A percentile compares a stretch with the other conserved stretches of the same genome.
These are phyloP conservation scores for Frankliniella intonsa DNA, from an alignment of 2,888 invertebrate species.

Conservation along the genomic window DNA sequence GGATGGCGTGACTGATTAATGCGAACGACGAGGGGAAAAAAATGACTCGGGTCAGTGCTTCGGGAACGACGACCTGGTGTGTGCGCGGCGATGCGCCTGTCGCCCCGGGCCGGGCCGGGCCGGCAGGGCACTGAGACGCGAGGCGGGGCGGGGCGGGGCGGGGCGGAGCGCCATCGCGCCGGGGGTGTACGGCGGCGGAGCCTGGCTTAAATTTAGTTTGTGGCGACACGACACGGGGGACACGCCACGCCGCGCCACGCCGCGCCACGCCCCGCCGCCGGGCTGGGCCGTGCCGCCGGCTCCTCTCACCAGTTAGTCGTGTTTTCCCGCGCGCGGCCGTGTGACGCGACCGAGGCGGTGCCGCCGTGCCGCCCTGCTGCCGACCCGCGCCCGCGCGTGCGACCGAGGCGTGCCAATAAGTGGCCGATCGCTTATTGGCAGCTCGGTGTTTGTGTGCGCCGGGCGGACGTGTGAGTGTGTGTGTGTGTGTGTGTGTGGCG, in stretches of 20 bases:
- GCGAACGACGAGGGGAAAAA: too few relatives aligned
- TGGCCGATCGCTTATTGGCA: background rate
- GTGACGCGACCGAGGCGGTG: background rate
- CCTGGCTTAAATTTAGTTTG: constrained; percentile 25
- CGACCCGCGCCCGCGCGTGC: background rate
- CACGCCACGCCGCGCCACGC: constrained; percentile 8
- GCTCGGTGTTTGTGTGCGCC: background rate
- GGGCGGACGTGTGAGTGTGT: background rate
- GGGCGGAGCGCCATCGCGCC: background rate
- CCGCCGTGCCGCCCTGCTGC: background rate
- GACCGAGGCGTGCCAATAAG: background rate
- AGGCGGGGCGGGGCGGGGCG: background rate
- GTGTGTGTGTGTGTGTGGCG: background rate
- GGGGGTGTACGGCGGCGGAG: background rate
- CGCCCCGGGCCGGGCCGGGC: too few relatives aligned
- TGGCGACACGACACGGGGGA: constrained; percentile 21
- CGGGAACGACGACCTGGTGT: too few relatives aligned
- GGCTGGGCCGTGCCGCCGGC: background rate
- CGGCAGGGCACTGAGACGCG: background rate
- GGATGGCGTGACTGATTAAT: too few relatives aligned
- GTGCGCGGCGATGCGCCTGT: too few relatives aligned
- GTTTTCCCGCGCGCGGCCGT: background rate
- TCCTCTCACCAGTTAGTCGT: background rate
- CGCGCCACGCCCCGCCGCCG: background rate
- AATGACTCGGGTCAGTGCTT: too few relatives aligned